A percentile compares a stretch with the other conserved stretches of the same genome.
phyloP scores from a whole-genome alignment of 2,888 invertebrate species.

The Phymatocera aterrima region DNA sequence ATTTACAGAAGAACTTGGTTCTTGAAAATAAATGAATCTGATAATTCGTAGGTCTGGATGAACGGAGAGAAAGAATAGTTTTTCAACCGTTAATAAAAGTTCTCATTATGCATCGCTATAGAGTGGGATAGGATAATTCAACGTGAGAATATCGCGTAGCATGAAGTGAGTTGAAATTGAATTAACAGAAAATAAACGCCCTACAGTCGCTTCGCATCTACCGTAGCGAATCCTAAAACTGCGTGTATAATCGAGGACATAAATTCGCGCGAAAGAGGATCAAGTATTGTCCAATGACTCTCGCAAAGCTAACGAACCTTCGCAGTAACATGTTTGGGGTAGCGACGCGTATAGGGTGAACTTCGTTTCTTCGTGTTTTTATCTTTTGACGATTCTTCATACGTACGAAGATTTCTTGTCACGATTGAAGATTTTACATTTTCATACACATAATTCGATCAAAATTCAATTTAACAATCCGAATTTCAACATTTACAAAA shows the following conservation, averaged over 20 bases:
- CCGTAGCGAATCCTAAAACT: slow-evolving; percentile 59
- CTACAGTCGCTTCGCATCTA: slow-evolving; percentile 54
- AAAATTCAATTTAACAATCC: no score
- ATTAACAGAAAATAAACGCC: slow-evolving; percentile 43
- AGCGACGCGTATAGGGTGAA: slow-evolving; percentile 26
- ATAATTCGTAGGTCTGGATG: not conserved
- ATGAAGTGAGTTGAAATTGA: slow-evolving; percentile 31
- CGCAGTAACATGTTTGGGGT: slow-evolving; percentile 13
- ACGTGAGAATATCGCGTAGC: slow-evolving; percentile 37
- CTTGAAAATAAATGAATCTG: not conserved
- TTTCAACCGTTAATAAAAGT: not conserved
- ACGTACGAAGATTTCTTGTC: no score
- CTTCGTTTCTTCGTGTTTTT: slow-evolving; percentile 7
- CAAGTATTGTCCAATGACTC: slow-evolving; percentile 38
- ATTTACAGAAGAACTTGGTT: not conserved
- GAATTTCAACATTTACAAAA: no score
- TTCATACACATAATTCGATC: no score
- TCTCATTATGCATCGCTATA: not conserved
- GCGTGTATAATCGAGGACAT: slow-evolving; percentile 58
- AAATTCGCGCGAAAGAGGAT: slow-evolving; percentile 42
- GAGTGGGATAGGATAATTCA: no score
- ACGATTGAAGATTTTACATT: no score
- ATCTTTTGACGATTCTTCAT: not conserved
- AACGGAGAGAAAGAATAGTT: not conserved
- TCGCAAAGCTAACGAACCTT: slow-evolving; percentile 40